These are phyloP conservation scores for Pangasius mekongensis DNA, from an alignment of 2,797 vertebrate genomes.

Conservation along the genomic window DNA sequence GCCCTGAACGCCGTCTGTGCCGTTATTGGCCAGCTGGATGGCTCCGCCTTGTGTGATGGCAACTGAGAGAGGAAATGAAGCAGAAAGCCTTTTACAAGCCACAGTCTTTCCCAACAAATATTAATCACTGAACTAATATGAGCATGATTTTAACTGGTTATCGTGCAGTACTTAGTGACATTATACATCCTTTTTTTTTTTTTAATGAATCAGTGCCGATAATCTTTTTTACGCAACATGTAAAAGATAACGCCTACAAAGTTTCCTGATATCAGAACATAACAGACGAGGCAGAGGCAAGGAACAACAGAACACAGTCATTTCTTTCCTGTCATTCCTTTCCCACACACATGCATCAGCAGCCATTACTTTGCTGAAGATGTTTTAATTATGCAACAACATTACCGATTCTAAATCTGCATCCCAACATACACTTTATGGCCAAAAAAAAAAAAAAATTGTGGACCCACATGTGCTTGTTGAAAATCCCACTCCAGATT, in stretches of 20 bases:
- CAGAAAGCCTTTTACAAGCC: neutral
- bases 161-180: neutral
- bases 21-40: constrained; percentile 97
- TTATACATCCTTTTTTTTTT: neutral
- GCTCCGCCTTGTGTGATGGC: constrained; percentile 98
- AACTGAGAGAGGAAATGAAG: constrained; percentile 72
- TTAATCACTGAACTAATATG: neutral
- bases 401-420: too few relatives aligned
- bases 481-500: neutral
- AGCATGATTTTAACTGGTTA: neutral
- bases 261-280: too few relatives aligned
- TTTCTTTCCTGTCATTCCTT: neutral
- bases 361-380: neutral
- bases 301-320: too few relatives aligned
- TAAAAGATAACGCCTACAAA: too few relatives aligned
- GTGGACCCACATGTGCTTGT: neutral
- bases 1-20: constrained; percentile 95
- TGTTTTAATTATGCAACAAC: neutral
- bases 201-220: too few relatives aligned
- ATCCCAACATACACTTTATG: too few relatives aligned
- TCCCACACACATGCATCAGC: neutral
- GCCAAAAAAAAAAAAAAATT: too few relatives aligned
- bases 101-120: neutral
- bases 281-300: too few relatives aligned
- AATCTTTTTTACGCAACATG: too few relatives aligned